phyloP scores from a whole-genome alignment of 2,888 invertebrate species.

The Cheilosia vernalis region DNA sequence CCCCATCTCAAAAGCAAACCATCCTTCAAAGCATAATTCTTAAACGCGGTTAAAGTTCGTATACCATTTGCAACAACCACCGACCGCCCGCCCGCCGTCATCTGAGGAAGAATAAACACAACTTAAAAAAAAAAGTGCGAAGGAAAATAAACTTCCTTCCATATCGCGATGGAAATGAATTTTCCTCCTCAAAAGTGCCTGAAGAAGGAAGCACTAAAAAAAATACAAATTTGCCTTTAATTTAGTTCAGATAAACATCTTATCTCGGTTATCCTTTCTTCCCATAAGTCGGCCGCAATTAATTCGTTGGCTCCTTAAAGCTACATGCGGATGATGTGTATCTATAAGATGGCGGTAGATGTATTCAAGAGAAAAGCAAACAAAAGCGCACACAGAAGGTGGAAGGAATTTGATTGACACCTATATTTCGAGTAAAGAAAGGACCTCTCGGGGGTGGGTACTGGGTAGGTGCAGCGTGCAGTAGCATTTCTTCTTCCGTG shows the following conservation, averaged over 20 bases:
- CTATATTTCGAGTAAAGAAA: constrained; percentile 41
- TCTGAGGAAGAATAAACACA: constrained; percentile 59
- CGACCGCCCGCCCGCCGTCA: neutral
- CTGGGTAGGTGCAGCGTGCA: constrained; percentile 11
- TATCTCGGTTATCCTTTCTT: constrained; percentile 75
- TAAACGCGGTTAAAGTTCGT: constrained; percentile 65
- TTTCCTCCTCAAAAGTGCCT: constrained; percentile 28
- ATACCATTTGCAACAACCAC: neutral
- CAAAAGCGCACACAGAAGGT: constrained; percentile 54
- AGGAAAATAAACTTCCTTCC: constrained; percentile 67
- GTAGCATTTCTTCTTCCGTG: constrained; percentile 42
- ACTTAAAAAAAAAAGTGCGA: constrained; percentile 34
- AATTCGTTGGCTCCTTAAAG: constrained; percentile 67
- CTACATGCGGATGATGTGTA: constrained; percentile 6
- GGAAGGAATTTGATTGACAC: constrained; percentile 75
- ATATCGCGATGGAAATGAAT: constrained; percentile 60
- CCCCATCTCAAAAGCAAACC: neutral
- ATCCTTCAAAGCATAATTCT: constrained; percentile 48
- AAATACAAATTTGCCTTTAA: constrained; percentile 72
- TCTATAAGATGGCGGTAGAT: neutral
- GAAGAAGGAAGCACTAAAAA: constrained; percentile 9
- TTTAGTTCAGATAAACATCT: constrained; percentile 75
- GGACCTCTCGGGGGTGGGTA: neutral
- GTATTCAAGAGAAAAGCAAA: constrained; percentile 20
- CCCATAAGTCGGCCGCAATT: constrained; percentile 73